Base-by-base conservation (phyloP, 2,113 vertebrate genomes). In the Heloderma charlesbogerti region DNA sequence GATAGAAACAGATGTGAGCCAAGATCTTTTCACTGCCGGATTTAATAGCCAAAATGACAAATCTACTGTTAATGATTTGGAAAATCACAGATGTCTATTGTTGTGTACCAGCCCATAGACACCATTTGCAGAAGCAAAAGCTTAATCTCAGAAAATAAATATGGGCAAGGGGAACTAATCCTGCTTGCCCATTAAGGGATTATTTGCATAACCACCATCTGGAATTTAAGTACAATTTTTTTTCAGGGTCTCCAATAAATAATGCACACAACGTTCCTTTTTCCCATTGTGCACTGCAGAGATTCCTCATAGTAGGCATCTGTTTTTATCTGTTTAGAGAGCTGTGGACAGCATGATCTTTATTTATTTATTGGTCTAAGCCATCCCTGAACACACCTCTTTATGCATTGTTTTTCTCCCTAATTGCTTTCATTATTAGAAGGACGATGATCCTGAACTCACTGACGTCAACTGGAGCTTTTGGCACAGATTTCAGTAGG, bases 91-190 rank as follows among this genome's bases (percentile, higher is more conserved):
- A 93, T 93, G 91, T 82, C 91, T 63, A 71, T 31, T 86, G 43
- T 86, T 91, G 37, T 48, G 22, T 74, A 93, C 29, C 84, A 94
- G 81, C 54, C 86, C 48, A 54, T 22, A 34, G 88, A 92, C 25
- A 71, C 20, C 66, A 72, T 92, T 87, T 93, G 78, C 81, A 93
- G 77, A 94, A 94, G n/a, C 31, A 91, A 77, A 93, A 92, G 6
- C 90, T 92, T 77, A 94, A 91, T 93, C 57, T 91, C 85, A 92
- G 75, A 92, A 95, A 91, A 91, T 86, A 95, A 94, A 94, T 71
- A 94, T 3, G 15, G 90, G 43, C 66, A 93, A 95, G 93, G 69
- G 72, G 48, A 95, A 92, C 77, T 86, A 91, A 8, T 95, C 43
- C 79, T 93, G 25, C 81, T 92, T 91, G 89, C 20, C 69, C 93